Evolutionary conservation across 1,140 invertebrate species (phyloP), one percentile per base, ranked within the genome.

Genomic region (Carcinoscorpius rotundicauda): DNA sequence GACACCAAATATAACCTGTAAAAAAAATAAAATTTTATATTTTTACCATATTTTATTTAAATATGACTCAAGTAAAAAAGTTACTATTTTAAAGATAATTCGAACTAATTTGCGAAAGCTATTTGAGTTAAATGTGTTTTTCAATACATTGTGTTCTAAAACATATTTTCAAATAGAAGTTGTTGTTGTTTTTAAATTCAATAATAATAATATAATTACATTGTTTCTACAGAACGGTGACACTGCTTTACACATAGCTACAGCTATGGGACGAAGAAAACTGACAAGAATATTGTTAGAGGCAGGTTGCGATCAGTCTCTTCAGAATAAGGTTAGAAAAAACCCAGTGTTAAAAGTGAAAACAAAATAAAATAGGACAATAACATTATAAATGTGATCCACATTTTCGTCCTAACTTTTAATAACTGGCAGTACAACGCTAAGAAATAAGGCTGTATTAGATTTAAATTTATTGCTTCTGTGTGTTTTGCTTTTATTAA

Each of bases 201-300:
- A 48, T 61, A 61, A n/a, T 56, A 10, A 10, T n/a, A 51, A n/a
- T 10, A 61, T 61, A 56, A 9, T 11, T 48, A 10, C 10, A 10
- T 63, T 72, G 66, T 75, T 61, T 63, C 62, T 70, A 55, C 73
- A 88, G 86, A 97, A 98, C 79, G 93, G 92, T 3, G 94, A 98
- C 75, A 95, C 92, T 0, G 86, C 91, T 0, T 76, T 97, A 29
- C 94, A 97, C 75, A 96, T 97, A 69, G 86, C 92, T 4, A 87
- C 91, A 5, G 93, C 93, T 3, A 93, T 97, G 88, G 91, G 91
- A 11, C 80, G 93, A 56, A 81, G 92, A 53, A 97, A 97, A 78
- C 79, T 97, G 60, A 94, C 93, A 3, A 83, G 89, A 72, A 92
- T 97, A 68, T 78, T 97, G 3, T 78, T 97, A 8, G 91, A 96